Conservation (phyloP, 1,140 invertebrate genomes). For the Thaumetopoea pityocampa region DNA sequence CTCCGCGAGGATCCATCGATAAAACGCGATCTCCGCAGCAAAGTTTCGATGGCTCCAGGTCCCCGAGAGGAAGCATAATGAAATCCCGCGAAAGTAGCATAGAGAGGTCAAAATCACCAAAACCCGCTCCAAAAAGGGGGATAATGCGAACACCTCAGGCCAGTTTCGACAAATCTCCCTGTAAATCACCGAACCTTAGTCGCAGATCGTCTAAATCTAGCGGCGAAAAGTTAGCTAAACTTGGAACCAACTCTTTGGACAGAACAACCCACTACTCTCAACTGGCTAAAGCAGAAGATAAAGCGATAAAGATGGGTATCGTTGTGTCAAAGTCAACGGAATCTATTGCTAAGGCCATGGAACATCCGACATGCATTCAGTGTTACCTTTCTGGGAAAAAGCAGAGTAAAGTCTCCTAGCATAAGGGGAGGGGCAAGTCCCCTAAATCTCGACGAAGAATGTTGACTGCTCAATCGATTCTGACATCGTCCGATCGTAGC, state of each 20-base stretch:
- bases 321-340: conserved; percentile 73
- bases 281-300: conserved; percentile 69
- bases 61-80: conserved; percentile 62
- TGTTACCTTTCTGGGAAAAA: conserved; percentile 79
- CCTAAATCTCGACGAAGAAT: conserved; percentile 70
- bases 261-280: conserved; percentile 71
- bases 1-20: conserved; percentile 61
- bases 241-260: conserved; percentile 72
- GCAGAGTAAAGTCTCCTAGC: conserved; percentile 78
- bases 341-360: conserved; percentile 75
- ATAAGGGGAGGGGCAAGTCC: conserved; percentile 75
- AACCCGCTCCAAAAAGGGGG: conserved; percentile 68
- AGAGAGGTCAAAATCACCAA: conserved; percentile 63
- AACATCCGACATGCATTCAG: conserved; percentile 81
- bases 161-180: conserved; percentile 69
- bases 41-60: conserved; percentile 64
- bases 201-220: conserved; percentile 63
- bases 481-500: conserved; percentile 65
- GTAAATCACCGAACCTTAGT: conserved; percentile 66
- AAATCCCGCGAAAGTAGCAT: conserved; percentile 66
- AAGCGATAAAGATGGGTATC: conserved; percentile 73
- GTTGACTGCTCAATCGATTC: conserved; percentile 46
- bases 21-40: conserved; percentile 65
- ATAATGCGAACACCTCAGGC: conserved; percentile 73
- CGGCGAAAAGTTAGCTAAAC: conserved; percentile 65